Conservation (phyloP, 2,888 invertebrate species). For the Euplagia quadripunctaria region DNA sequence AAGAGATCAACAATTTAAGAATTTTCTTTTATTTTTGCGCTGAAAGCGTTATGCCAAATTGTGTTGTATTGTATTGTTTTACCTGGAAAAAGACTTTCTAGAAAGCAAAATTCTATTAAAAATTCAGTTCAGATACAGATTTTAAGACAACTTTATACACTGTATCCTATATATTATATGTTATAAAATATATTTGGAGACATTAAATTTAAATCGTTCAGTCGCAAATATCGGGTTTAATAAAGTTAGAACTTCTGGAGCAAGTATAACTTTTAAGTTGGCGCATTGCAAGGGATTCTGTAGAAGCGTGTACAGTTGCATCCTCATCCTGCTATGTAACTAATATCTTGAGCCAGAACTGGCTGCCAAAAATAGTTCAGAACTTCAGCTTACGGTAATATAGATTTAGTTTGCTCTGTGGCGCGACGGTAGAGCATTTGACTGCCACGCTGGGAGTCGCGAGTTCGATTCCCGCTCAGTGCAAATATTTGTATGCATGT, state of each 20-base stretch:
- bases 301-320: background rate
- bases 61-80: no score
- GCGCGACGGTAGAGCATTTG: no score
- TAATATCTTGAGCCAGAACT: conserved; percentile 7
- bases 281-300: conserved; percentile 3
- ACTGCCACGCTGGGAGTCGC: no score
- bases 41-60: no score
- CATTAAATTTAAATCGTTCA: background rate
- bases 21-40: no score
- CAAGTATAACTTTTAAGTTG: background rate
- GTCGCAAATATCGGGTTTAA: background rate
- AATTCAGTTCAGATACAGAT: background rate
- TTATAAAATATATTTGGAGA: no score
- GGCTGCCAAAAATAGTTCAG: background rate
- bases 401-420: background rate
- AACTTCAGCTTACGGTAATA: background rate
- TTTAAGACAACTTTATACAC: background rate
- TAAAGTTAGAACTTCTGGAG: no score
- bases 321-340: background rate
- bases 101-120: no score
- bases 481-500: no score
- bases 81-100: no score
- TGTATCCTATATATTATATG: background rate
- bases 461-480: no score
- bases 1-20: no score